A percentile compares a stretch with the other conserved stretches of the same genome.
phyloP scores from a whole-genome alignment of 2,113 vertebrate species.

The Prunella himalayana region DNA sequence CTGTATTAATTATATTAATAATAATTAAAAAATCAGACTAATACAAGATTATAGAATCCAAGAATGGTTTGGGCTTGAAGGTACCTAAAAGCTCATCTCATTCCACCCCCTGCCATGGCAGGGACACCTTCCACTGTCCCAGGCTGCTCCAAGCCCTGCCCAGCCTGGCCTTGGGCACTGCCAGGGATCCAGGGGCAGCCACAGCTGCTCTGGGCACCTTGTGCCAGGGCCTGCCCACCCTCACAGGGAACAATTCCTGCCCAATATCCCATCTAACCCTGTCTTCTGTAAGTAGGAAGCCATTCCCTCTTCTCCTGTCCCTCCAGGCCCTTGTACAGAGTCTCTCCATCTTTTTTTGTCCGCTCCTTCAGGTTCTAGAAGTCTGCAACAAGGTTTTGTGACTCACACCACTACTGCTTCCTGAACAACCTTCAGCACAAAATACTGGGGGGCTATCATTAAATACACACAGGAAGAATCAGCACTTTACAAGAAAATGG shows the following conservation, averaged over 20 bases:
- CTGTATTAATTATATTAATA: neutral
- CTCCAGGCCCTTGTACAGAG: neutral
- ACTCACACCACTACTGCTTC: neutral
- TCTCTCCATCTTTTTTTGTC: neutral
- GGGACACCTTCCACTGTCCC: fast-evolving
- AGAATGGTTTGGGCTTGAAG: neutral
- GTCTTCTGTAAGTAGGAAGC: neutral
- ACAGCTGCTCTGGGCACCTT: neutral
- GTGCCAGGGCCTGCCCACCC: neutral
- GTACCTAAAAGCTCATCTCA: fast-evolving
- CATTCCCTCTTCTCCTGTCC: neutral
- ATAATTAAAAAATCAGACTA: neutral
- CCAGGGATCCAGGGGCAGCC: neutral
- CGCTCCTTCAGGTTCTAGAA: neutral
- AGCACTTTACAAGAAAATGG: neutral
- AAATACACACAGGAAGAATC: neutral
- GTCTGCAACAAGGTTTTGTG: fast-evolving
- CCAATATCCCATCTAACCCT: neutral
- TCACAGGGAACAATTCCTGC: fast-evolving
- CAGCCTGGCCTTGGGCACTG: neutral
- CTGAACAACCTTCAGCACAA: neutral
- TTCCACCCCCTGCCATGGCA: neutral
- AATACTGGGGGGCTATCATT: neutral
- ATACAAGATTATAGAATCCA: neutral
- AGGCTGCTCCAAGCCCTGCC: fast-evolving